Base-by-base conservation (phyloP, 2,888 invertebrate species). In the Orgyia antiqua region DNA sequence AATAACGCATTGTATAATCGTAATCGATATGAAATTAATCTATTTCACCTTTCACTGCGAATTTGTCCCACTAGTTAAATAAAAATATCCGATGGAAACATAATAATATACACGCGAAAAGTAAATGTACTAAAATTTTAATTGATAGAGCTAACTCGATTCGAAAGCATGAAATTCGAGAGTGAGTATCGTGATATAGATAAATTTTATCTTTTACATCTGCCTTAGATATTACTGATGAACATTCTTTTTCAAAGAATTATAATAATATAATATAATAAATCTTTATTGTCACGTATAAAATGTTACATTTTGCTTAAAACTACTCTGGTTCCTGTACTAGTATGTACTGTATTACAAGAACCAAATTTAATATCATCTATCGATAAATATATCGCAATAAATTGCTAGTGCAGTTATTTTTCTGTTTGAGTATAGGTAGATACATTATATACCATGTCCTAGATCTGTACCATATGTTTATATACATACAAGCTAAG, bases 111-210 rank as follows among this genome's bases (percentile, higher is more conserved):
- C 73, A 73, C 63, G 72, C 70, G 58, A 72, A 55, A 65, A 64
- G 65, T 68, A 66, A 70, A 56, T 56, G 64, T 47, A 50, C 43
- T 30, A 52, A 56, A 44, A 42, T 51, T 43, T 53, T 65, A 63
- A 68, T 66, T 59, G 59, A 48, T 45, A 59, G 38, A 45, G 41
- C 51, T 61, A 58, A 58, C 51, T 50, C 39, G 42, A 52, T 62
- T 65, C 33, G 60, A 67, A 63, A 68, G 60, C 64, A 66, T 67
- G 50, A 68, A 62, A 63, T 67, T 57, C 45, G 51, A 59, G 51
- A 53, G 43, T 40, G 43, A 33, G 33, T 40, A 39, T 50, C 42
- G 50, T 51, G 46, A 43, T 54, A 55, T 48, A 55, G 37, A 49
- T 50, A 42, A 29, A 40, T 42, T 45, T 49, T 45, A 45, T 51